These are phyloP conservation scores for Bradypodion pumilum DNA, from an alignment of 2,797 vertebrate species.

Conservation along the genomic window DNA sequence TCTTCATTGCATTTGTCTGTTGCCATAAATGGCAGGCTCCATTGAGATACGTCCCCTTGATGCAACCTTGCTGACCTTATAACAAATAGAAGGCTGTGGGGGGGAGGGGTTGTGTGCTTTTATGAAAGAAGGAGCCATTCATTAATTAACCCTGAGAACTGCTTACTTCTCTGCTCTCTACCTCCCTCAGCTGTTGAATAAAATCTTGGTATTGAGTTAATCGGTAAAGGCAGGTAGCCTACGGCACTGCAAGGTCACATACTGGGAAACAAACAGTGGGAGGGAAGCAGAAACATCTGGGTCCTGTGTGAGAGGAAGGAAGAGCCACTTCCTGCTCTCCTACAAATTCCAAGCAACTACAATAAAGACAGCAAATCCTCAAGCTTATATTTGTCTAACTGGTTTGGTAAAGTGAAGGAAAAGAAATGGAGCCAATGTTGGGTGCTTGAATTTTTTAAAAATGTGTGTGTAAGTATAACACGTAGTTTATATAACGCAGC, in stretches of 20 bases:
- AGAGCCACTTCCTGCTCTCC: background rate
- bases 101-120: background rate
- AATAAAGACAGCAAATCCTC: background rate
- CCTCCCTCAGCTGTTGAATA: background rate
- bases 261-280: background rate
- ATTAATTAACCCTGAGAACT: background rate
- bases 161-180: background rate
- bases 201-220: background rate
- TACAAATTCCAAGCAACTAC: background rate
- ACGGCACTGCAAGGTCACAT: background rate
- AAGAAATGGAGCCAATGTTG: background rate
- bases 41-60: no score
- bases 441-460: background rate
- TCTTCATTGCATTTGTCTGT: no score
- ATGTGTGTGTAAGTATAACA: background rate
- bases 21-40: no score
- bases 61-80: no score
- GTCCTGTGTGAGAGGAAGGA: background rate
- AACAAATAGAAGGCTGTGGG: background rate
- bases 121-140: background rate
- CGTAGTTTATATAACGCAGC: background rate
- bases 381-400: background rate
- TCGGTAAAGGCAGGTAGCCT: background rate
- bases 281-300: background rate
- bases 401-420: background rate